Evolutionary conservation across 2,888 invertebrate genomes (phyloP).

Genomic region (Chalcosyrphus nemorum): DNA sequence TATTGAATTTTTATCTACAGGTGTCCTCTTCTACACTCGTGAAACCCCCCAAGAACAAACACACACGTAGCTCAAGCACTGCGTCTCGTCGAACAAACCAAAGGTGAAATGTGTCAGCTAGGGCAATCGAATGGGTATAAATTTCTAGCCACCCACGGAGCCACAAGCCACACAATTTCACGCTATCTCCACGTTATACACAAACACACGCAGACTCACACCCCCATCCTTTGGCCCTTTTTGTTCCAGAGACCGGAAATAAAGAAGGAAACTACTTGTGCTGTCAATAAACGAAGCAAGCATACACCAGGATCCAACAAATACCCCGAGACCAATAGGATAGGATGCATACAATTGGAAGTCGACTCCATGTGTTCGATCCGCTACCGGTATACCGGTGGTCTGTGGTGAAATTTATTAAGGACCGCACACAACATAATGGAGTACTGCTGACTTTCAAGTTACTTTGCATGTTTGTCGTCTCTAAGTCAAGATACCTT

Average conservation of each 20-base stretch:
- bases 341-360: slow-evolving; percentile 60
- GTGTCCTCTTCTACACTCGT: slow-evolving; percentile 63
- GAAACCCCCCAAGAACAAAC: neutral
- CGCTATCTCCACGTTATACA: slow-evolving; percentile 32
- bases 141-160: slow-evolving; percentile 1
- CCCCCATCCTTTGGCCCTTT: slow-evolving; percentile 30
- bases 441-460: slow-evolving; percentile 5
- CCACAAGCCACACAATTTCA: slow-evolving; percentile 69
- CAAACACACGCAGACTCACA: slow-evolving; percentile 18
- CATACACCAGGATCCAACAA: neutral
- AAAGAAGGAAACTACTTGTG: slow-evolving; percentile 68
- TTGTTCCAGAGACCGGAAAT: slow-evolving; percentile 63
- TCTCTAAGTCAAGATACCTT: slow-evolving; percentile 32
- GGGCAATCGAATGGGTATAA: slow-evolving; percentile 20
- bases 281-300: slow-evolving; percentile 56
- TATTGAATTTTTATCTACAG: slow-evolving; percentile 76
- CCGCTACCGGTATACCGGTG: slow-evolving; percentile 51
- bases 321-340: neutral
- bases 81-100: slow-evolving; percentile 24
- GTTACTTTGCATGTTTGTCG: slow-evolving; percentile 51
- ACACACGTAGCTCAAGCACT: neutral
- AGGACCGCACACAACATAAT: slow-evolving; percentile 22
- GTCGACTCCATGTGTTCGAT: slow-evolving; percentile 53
- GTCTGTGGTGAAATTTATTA: slow-evolving; percentile 67
- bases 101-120: slow-evolving; percentile 50